phyloP scores from a whole-genome alignment of 2,797 vertebrate genomes.

The Okamejei kenojei region DNA sequence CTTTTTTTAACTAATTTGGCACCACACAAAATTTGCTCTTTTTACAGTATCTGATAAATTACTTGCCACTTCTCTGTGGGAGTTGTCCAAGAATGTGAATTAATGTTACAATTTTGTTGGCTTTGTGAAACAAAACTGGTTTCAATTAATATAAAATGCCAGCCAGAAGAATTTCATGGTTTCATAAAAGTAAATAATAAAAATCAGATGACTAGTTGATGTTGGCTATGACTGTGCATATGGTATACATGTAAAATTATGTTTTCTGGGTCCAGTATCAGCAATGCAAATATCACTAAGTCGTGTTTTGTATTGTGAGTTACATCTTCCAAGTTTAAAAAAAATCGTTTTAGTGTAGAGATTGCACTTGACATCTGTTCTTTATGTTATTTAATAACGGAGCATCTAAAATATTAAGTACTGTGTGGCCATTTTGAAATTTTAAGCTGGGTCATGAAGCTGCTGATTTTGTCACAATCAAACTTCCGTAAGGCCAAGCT shows the following conservation, averaged over 20 bases:
- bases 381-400: not conserved
- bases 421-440: not conserved
- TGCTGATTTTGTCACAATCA: not conserved
- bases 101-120: not conserved
- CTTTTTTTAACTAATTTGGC: not conserved
- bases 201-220: slow-evolving; percentile 4
- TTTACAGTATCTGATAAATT: not conserved
- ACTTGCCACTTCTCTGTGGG: not conserved
- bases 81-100: not conserved
- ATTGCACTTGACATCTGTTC: not conserved
- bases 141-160: slow-evolving; percentile 22
- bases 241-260: slow-evolving; percentile 1
- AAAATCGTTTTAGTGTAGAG: not conserved
- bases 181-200: slow-evolving; percentile 22
- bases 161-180: slow-evolving; percentile 28
- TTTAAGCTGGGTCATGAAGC: not conserved
- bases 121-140: slow-evolving; percentile 4
- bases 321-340: not conserved
- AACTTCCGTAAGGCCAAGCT: not conserved
- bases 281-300: slow-evolving; percentile 7
- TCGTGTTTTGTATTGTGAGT: not conserved
- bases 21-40: not conserved
- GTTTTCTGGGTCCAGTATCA: not conserved
- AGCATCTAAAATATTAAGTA: not conserved
- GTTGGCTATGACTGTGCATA: not conserved